A percentile compares a stretch with the other conserved stretches of the same genome.
These are phyloP conservation scores for Meteorus cinctellus DNA, from an alignment of 2,888 invertebrate genomes.

Conservation along the genomic window DNA sequence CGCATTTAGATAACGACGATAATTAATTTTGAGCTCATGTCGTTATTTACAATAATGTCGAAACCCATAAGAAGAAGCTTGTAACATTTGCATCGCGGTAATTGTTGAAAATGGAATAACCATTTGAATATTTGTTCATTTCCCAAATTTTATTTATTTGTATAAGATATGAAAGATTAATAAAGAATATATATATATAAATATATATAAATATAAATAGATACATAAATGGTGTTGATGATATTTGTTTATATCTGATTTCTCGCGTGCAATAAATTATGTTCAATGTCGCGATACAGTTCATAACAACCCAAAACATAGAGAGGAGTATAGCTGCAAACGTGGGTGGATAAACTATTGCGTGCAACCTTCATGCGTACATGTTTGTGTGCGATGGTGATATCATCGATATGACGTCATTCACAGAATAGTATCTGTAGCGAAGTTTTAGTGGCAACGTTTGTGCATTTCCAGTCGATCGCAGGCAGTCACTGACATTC, in stretches of 20 bases:
- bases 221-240: slow-evolving; percentile 20
- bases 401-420: slow-evolving; percentile 67
- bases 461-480: slow-evolving; percentile 62
- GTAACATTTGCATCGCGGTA: slow-evolving; percentile 17
- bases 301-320: neutral
- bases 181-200: slow-evolving; percentile 53
- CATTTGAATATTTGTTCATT: slow-evolving; percentile 38
- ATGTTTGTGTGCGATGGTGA: slow-evolving; percentile 54
- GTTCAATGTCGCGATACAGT: neutral
- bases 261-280: neutral
- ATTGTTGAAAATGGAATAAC: neutral
- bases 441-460: slow-evolving; percentile 41
- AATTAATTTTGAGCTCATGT: slow-evolving; percentile 34
- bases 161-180: slow-evolving; percentile 55
- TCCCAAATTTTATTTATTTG: slow-evolving; percentile 58
- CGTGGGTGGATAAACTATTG: neutral
- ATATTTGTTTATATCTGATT: neutral
- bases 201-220: no score
- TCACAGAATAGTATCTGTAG: slow-evolving; percentile 46
- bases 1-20: slow-evolving; percentile 56
- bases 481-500: slow-evolving; percentile 55
- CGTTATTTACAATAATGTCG: neutral
- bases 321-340: neutral
- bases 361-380: neutral
- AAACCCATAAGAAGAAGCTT: neutral